Evolutionary conservation across 2,113 vertebrate genomes (phyloP).

Genomic region (Miniopterus natalensis): DNA sequence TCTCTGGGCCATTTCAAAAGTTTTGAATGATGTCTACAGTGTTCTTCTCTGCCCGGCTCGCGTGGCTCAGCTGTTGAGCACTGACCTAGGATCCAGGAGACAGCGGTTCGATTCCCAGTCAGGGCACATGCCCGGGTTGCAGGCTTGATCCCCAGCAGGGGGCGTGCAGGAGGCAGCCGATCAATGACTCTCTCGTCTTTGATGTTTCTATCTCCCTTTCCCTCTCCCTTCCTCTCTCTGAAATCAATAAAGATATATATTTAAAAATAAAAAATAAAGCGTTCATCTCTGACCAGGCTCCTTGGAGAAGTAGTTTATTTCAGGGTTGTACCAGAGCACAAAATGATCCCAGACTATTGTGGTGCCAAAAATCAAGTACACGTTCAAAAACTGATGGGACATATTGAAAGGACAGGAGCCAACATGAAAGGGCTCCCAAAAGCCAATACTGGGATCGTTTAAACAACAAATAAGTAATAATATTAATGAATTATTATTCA

Average conservation of each 20-base stretch:
- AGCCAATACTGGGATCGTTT: not conserved
- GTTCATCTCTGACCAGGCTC: not conserved
- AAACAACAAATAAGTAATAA: conserved; percentile 40
- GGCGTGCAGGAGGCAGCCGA: too few species aligned
- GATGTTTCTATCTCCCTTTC: too few species aligned
- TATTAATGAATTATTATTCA: not conserved
- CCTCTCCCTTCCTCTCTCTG: too few species aligned
- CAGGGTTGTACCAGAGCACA: not conserved
- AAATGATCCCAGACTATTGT: not conserved
- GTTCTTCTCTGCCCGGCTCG: not conserved
- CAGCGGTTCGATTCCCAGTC: too few species aligned
- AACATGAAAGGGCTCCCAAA: not conserved
- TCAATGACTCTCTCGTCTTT: too few species aligned
- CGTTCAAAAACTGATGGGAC: not conserved
- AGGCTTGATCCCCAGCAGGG: too few species aligned
- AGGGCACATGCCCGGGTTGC: too few species aligned
- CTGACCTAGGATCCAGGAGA: too few species aligned
- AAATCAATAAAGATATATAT: too few species aligned
- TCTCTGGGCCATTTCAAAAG: not conserved
- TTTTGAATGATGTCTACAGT: not conserved
- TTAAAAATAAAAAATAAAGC: too few species aligned
- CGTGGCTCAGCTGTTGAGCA: too few species aligned
- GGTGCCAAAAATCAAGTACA: not conserved
- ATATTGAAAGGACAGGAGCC: not conserved
- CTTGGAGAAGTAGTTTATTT: not conserved